Evolutionary conservation across 2,797 vertebrate genomes (phyloP).

Genomic region (Pangasius larnaudii): DNA sequence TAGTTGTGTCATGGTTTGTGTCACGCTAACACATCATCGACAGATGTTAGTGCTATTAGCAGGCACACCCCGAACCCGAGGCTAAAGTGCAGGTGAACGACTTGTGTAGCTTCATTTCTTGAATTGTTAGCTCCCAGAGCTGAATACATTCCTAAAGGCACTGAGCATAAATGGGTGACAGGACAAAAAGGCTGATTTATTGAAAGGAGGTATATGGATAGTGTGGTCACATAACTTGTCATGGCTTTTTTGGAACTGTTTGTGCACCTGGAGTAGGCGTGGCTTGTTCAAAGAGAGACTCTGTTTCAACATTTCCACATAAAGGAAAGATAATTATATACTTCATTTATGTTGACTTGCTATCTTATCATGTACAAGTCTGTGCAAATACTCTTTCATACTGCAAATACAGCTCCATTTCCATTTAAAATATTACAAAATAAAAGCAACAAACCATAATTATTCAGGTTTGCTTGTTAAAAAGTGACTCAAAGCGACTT

Average conservation of each 20-base stretch:
- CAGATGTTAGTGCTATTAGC: not conserved
- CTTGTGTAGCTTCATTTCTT: not conserved
- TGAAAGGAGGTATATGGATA: not conserved
- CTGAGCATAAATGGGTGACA: not conserved
- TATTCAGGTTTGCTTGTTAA: no score
- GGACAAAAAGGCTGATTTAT: not conserved
- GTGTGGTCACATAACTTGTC: not conserved
- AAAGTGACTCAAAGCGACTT: no score
- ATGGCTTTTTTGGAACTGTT: not conserved
- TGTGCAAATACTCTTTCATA: not conserved
- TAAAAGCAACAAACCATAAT: not conserved
- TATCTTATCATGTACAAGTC: not conserved
- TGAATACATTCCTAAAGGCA: not conserved
- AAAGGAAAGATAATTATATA: not conserved
- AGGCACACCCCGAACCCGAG: not conserved
- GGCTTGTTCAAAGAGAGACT: not conserved
- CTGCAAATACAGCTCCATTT: not conserved
- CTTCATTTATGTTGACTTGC: not conserved
- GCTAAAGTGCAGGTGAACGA: not conserved
- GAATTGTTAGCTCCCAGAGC: not conserved
- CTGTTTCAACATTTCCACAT: not conserved
- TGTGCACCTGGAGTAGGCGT: slow-evolving; percentile 4
- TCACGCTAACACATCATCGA: not conserved
- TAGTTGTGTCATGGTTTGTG: not conserved
- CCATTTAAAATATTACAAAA: not conserved